A percentile compares a stretch with the other conserved stretches of the same genome.
Conservation (phyloP, 2,888 invertebrate species). For the Caenorhabditis becei region DNA sequence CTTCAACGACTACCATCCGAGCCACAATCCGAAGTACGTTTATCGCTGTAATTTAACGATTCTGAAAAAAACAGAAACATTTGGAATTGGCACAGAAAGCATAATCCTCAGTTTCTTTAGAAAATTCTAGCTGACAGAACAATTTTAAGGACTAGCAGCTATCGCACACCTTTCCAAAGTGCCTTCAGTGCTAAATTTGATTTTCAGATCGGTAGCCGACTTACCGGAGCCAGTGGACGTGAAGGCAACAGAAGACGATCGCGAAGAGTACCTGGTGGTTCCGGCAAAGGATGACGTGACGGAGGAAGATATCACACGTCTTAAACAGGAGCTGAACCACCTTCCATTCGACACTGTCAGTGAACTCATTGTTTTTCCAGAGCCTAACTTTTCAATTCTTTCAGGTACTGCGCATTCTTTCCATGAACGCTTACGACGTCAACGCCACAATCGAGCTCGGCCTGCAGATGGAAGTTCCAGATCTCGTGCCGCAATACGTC, state of each 20-base stretch:
- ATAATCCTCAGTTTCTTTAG: too few species aligned
- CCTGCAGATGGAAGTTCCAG: background rate
- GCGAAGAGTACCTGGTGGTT: background rate
- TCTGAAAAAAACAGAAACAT: conserved; percentile 10
- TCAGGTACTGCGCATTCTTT: conserved; percentile 18
- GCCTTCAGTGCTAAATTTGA: background rate
- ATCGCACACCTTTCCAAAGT: too few species aligned
- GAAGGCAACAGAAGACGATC: background rate
- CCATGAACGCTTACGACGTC: conserved; percentile 9
- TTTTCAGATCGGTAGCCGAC: conserved; percentile 7
- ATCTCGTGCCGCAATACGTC: background rate
- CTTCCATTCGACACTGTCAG: conserved; percentile 26
- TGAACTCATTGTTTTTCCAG: background rate
- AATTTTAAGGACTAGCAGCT: too few species aligned
- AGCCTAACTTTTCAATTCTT: background rate
- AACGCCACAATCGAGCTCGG: conserved; percentile 12
- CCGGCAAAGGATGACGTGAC: background rate
- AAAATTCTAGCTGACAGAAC: too few species aligned
- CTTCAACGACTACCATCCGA: conserved; percentile 14
- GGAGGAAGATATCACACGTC: background rate
- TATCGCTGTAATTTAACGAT: too few species aligned
- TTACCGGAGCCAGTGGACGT: conserved; percentile 4
- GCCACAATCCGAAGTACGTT: conserved; percentile 3
- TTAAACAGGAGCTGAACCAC: conserved; percentile 20
- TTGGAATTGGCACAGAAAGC: too few species aligned